These are phyloP conservation scores for Fulica atra DNA, from an alignment of 2,113 vertebrate species.

Conservation along the genomic window DNA sequence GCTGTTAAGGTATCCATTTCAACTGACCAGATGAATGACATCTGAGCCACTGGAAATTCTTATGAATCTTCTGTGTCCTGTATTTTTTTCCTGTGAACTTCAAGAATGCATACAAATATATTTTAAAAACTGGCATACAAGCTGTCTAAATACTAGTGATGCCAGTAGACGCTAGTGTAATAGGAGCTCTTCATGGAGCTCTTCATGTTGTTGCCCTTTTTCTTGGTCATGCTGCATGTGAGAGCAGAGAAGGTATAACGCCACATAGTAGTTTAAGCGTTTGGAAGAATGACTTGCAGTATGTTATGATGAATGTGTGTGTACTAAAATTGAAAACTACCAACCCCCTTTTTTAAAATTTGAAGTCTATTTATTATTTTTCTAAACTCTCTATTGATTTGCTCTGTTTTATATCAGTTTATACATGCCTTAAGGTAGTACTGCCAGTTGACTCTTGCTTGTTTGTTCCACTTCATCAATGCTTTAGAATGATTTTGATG, in stretches of 20 bases:
- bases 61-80: not conserved
- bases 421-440: not conserved
- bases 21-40: not conserved
- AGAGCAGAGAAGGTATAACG: not conserved
- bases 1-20: not conserved
- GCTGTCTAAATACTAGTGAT: not conserved
- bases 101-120: not conserved
- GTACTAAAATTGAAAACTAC: not conserved
- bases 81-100: not conserved
- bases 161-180: not conserved
- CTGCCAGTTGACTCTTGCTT: not conserved
- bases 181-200: not conserved
- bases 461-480: not conserved
- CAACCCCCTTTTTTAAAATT: not conserved
- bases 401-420: not conserved
- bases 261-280: not conserved
- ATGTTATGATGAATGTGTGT: not conserved
- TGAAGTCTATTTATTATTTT: not conserved
- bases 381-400: not conserved
- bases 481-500: not conserved
- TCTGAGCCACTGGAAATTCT: not conserved
- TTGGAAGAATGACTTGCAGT: not conserved
- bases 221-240: not conserved
- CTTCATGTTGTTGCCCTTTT: not conserved
- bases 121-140: not conserved